Conservation (phyloP, 2,113 vertebrate genomes). For the Corythornis vintsioides region DNA sequence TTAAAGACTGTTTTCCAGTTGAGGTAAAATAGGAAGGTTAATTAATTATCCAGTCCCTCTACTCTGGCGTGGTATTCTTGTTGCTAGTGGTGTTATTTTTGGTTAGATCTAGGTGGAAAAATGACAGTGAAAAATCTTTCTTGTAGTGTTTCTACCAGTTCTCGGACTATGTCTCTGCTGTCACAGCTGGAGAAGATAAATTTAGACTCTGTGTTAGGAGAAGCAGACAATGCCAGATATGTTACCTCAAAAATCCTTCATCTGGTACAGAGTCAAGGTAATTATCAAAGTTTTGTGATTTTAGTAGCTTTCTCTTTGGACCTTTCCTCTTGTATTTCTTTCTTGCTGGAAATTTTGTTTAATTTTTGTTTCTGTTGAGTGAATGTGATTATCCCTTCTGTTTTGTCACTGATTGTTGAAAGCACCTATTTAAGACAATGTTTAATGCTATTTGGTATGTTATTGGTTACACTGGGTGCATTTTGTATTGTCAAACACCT, state of each 20-base stretch:
- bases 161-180: constrained; percentile 86
- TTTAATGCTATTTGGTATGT: neutral
- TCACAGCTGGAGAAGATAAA: constrained; percentile 92
- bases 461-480: neutral
- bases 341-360: neutral
- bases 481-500: neutral
- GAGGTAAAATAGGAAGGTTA: neutral
- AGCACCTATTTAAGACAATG: neutral
- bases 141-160: constrained; percentile 84
- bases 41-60: neutral
- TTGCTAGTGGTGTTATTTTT: neutral
- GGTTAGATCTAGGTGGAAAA: neutral
- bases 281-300: neutral
- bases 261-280: constrained; percentile 96
- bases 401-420: neutral
- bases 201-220: constrained; percentile 74
- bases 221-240: constrained; percentile 84
- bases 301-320: neutral
- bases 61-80: neutral
- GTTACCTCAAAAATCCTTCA: constrained; percentile 94
- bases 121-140: constrained; percentile 10
- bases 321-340: neutral
- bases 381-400: neutral
- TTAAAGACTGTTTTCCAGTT: neutral
- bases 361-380: neutral